Base-by-base conservation (phyloP, 2,113 vertebrate genomes). In the Rhabdomys dilectus region DNA sequence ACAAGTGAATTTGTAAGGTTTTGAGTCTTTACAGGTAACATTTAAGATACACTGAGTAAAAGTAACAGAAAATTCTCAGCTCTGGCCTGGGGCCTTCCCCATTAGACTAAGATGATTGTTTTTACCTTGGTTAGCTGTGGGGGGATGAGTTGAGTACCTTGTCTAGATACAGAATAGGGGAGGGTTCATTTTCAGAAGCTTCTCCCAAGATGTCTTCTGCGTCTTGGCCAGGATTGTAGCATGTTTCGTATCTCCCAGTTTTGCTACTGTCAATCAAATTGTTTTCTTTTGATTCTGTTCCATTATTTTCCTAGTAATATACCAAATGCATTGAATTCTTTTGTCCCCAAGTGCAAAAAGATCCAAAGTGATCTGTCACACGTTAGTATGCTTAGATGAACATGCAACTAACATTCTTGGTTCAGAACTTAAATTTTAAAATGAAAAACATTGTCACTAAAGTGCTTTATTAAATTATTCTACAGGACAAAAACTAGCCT, bases 1-100 rank as follows among this genome's bases (percentile, higher is more conserved):
- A 2, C 26, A 90, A 39, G 31, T 88, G 51, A 95, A 92, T 94
- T 91, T 86, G 81, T 94, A 60, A 96, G 56, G 51, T 75, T 96
- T 89, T 91, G 68, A 58, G 24, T 12, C 19, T n/a, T 75, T 96
- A 36, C 0, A 62, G n/a, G n/a, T n/a, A n/a, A 92, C 34, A n/a
- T 70, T 42, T 95, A 68, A 91, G 75, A 72, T 96, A 45, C 12
- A 85, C 89, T 93, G 68, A 64, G 3, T 64, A 29, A 60, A 29
- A 19, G 8, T 89, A 93, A 62, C 81, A 42, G 12, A 51, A 48
- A 24, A 31, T 24, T 85, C 15, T 88, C 26, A 87, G 0, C 68
- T 88, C 62, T 89, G 21, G 2, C 2, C 48, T 29, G 19, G 72
- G n/a, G 12, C 76, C 39, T 88, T 91, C 5, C 16, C 26, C 9